These are phyloP conservation scores for Sprattus sprattus DNA, from an alignment of 2,113 vertebrate genomes.

Conservation along the genomic window DNA sequence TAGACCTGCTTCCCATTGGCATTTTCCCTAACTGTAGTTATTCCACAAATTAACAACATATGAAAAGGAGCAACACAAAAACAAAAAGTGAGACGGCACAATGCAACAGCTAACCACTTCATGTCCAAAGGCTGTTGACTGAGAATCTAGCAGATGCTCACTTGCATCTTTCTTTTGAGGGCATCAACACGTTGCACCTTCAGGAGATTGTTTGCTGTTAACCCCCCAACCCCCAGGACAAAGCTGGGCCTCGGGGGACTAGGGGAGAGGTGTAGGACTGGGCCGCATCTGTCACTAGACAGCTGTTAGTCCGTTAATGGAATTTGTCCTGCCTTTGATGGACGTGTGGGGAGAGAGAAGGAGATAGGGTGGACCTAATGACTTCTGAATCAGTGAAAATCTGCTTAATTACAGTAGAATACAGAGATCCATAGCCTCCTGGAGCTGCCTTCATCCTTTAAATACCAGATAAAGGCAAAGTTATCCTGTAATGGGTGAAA, in stretches of 20 bases:
- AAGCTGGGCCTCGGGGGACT: conserved; percentile 66
- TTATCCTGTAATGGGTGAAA: neutral
- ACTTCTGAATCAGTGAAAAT: conserved; percentile 50
- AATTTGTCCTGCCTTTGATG: conserved; percentile 57
- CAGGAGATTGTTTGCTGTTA: conserved; percentile 52
- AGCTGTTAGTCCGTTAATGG: conserved; percentile 72
- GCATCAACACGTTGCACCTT: conserved; percentile 64
- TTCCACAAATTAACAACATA: neutral
- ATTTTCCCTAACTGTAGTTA: neutral
- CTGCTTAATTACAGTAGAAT: conserved; percentile 54
- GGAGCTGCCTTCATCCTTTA: conserved; percentile 1
- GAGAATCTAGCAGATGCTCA: conserved; percentile 64
- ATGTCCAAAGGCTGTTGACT: neutral
- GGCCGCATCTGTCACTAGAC: conserved; percentile 72
- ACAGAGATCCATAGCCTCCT: conserved; percentile 37
- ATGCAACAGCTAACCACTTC: conserved; percentile 8
- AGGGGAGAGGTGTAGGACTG: conserved; percentile 54
- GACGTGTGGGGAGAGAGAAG: conserved; percentile 26
- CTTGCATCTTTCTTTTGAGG: conserved; percentile 54
- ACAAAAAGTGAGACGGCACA: conserved; percentile 7
- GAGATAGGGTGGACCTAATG: conserved; percentile 50
- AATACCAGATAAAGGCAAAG: conserved; percentile 13
- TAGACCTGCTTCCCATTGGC: neutral
- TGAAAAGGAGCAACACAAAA: neutral
- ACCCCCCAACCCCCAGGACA: conserved; percentile 53